Evolutionary conservation across 2,888 invertebrate species (phyloP).

Genomic region (Baronia brevicornis): DNA sequence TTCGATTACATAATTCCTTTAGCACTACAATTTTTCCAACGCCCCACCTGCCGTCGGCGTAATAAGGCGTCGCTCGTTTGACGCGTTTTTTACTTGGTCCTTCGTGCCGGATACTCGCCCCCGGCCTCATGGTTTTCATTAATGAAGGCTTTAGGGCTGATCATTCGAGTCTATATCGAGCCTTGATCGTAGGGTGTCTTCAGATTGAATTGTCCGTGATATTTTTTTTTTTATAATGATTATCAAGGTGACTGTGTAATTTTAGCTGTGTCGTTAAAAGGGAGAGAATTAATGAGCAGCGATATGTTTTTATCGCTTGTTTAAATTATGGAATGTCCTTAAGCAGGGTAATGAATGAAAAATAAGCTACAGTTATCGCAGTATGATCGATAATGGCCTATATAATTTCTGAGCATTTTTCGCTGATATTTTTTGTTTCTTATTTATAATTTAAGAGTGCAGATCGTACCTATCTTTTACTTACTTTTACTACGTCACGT

Average conservation of each 20-base stretch:
- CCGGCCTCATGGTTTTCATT: constrained; percentile 62
- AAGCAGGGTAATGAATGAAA: too few species aligned
- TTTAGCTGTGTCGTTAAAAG: background rate
- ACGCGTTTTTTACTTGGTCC: constrained; percentile 50
- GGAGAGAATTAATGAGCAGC: too few species aligned
- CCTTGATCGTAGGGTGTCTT: constrained; percentile 46
- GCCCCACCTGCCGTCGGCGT: constrained; percentile 50
- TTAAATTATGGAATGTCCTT: too few species aligned
- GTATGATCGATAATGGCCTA: too few species aligned
- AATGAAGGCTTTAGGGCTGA: constrained; percentile 68
- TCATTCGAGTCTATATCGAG: constrained; percentile 52
- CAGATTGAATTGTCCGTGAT: constrained; percentile 27
- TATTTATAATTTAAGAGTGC: too few species aligned
- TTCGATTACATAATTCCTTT: constrained; percentile 49
- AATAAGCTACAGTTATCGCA: too few species aligned
- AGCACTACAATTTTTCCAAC: constrained; percentile 45
- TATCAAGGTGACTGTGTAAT: constrained; percentile 1
- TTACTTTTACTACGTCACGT: too few species aligned
- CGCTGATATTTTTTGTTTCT: too few species aligned
- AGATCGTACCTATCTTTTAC: too few species aligned
- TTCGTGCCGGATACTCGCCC: constrained; percentile 49
- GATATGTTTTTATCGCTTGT: too few species aligned
- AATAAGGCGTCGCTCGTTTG: constrained; percentile 59
- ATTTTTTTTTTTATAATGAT: constrained; percentile 30
- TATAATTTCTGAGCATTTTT: too few species aligned